Conservation (phyloP, 2,113 vertebrate genomes). For the Oryzias melastigma region DNA sequence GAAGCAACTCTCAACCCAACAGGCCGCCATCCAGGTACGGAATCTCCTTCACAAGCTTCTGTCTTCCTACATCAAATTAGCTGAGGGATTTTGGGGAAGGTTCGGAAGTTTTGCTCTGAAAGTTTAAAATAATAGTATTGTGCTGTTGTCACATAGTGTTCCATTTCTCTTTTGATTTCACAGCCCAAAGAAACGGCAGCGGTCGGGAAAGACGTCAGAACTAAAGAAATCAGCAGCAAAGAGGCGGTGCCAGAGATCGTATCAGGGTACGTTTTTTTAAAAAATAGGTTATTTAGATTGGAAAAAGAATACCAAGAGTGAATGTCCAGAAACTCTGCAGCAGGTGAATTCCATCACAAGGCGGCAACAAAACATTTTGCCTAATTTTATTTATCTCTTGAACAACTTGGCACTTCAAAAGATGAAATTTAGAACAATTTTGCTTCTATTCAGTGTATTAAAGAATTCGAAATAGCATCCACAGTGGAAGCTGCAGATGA, state of each 20-base stretch:
- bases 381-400: too few species aligned
- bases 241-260: conserved; percentile 81
- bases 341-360: too few species aligned
- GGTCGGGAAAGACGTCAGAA: conserved; percentile 85
- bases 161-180: conserved; percentile 28
- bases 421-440: too few species aligned
- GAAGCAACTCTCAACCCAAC: conserved; percentile 81
- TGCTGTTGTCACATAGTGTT: conserved; percentile 3
- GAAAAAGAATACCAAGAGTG: too few species aligned
- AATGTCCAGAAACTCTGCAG: too few species aligned
- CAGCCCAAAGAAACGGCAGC: conserved; percentile 91
- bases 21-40: conserved; percentile 83
- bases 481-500: too few species aligned
- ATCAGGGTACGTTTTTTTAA: conserved; percentile 76
- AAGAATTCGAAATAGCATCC: too few species aligned
- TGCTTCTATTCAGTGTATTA: too few species aligned
- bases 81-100: background rate
- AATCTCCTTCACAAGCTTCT: conserved; percentile 1
- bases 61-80: background rate
- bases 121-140: background rate
- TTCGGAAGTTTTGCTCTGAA: background rate
- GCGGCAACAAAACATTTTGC: too few species aligned
- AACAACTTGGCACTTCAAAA: too few species aligned
- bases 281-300: too few species aligned
- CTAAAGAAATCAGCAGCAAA: conserved; percentile 83